phyloP scores from a whole-genome alignment of 2,797 vertebrate genomes.

The Numenius phaeopus region DNA sequence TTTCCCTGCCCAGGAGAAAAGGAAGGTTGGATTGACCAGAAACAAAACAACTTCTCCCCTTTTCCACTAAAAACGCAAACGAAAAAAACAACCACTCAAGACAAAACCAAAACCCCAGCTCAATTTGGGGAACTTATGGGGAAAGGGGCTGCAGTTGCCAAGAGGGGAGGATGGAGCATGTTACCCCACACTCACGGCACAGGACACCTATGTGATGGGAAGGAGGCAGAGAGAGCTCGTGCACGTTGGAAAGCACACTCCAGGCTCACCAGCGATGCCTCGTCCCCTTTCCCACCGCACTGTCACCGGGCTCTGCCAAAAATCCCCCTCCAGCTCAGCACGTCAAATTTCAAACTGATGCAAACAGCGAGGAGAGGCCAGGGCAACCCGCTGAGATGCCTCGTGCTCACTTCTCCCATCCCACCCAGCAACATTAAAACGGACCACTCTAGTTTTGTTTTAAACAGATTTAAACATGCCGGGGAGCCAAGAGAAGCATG shows the following conservation, averaged over 20 bases:
- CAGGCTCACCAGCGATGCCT: accelerated
- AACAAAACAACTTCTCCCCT: background rate
- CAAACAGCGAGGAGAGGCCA: background rate
- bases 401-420: accelerated
- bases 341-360: background rate
- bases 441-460: background rate
- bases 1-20: background rate
- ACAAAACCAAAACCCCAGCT: background rate
- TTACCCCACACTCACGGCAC: background rate
- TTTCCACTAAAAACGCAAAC: background rate
- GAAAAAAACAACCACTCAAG: background rate
- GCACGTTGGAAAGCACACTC: accelerated
- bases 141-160: background rate
- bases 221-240: background rate
- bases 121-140: background rate
- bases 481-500: background rate
- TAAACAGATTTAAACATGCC: background rate
- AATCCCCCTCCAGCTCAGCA: background rate
- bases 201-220: accelerated
- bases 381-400: background rate
- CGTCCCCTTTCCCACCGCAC: accelerated
- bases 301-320: background rate
- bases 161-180: accelerated
- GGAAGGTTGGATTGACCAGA: background rate
- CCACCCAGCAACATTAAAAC: background rate